Base-by-base conservation (phyloP, 1,140 invertebrate species). In the Lordiphosa collinella region DNA sequence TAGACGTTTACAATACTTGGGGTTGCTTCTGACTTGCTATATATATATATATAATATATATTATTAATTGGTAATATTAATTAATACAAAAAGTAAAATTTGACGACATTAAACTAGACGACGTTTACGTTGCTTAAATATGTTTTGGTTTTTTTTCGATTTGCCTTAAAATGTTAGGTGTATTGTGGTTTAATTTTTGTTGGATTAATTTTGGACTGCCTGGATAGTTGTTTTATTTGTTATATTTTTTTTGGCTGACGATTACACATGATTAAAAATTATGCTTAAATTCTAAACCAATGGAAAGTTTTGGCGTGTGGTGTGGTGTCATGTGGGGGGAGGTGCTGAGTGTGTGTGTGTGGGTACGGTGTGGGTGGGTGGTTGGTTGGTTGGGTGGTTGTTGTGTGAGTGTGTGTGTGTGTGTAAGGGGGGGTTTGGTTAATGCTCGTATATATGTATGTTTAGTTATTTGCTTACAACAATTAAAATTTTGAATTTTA, bases 51-150 rank as follows among this genome's bases (percentile, higher is more conserved):
- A 44, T 29, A 43, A 43, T 43, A 8, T 25, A n/a, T 25, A 11
- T 44, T 13, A 29, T 29, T 44, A 11, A 29, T 8, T 10, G 2
- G 11, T 61, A 79, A 74, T 85, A 76, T 85, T 78, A 86, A 87
- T 79, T 87, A 73, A 80, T 87, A 87, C 85, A 87, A 84, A 87
- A 87, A 87, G 84, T 87, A 87, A 87, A 87, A 80, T 59, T 80
- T 79, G 70, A 87, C 85, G 85, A 87, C 85, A 87, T 87, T 87
- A 87, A 87, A 87, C 85, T 87, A 87, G 78, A 82, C 78, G 76
- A 80, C 79, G 65, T 79, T 71, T 75, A 80, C 71, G 25, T 84
- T 44, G 78, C 72, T 82, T 84, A 82, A 84, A 67, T 82, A 80
- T 66, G 66, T 56, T 57, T 68, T 65, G 68, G 58, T 41, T 48